Evolutionary conservation across 2,113 vertebrate genomes (phyloP).

Genomic region (Rhea americana): DNA sequence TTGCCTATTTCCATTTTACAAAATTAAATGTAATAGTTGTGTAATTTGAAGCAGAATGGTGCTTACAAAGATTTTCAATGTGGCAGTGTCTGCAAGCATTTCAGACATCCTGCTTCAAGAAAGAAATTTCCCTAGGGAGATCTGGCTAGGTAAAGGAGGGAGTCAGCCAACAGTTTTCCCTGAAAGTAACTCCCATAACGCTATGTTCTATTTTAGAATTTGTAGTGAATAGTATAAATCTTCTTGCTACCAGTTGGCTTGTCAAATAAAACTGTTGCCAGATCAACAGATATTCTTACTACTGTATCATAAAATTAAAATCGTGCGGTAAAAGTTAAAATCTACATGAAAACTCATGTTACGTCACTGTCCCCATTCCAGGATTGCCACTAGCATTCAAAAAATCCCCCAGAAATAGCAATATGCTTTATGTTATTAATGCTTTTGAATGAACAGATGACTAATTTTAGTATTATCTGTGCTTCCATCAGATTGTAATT

Average conservation of each 20-base stretch:
- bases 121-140: neutral
- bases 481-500: constrained; percentile 17
- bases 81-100: neutral
- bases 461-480: constrained; percentile 23
- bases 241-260: neutral
- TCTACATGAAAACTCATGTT: neutral
- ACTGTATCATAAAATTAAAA: neutral
- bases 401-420: neutral
- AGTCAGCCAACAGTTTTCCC: neutral
- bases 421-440: constrained; percentile 21
- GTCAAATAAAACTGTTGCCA: neutral
- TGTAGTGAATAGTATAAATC: neutral
- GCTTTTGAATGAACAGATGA: constrained; percentile 10
- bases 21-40: neutral
- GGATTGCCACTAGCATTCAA: neutral
- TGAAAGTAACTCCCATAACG: neutral
- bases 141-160: neutral
- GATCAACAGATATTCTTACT: neutral
- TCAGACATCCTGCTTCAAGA: neutral
- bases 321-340: neutral
- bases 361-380: neutral
- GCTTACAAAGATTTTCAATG: neutral
- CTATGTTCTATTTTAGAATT: neutral
- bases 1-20: neutral
- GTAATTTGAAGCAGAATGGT: neutral